Conservation (phyloP, 2,888 invertebrate genomes). For the Eugnorisma glareosa region DNA sequence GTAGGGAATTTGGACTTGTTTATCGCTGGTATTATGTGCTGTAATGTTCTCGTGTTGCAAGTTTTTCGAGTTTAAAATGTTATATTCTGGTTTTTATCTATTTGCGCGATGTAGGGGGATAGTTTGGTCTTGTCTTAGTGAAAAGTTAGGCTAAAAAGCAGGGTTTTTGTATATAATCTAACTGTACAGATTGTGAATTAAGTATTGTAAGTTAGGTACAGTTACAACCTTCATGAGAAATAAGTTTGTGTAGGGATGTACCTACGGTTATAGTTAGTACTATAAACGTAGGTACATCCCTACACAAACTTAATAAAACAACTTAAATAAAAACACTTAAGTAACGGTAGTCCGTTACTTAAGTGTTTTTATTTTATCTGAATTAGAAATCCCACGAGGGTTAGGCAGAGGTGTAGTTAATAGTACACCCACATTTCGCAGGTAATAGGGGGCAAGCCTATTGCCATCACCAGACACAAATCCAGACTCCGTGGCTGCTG, state of each 20-base stretch:
- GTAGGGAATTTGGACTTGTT: constrained; percentile 60
- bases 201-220: not conserved
- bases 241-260: not conserved
- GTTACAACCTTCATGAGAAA: not conserved
- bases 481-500: too few relatives aligned
- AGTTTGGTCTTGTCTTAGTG: constrained; percentile 24
- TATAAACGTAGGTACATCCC: too few relatives aligned
- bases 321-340: too few relatives aligned
- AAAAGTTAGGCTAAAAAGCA: constrained; percentile 7
- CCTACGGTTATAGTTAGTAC: too few relatives aligned
- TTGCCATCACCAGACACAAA: too few relatives aligned
- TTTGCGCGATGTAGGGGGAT: constrained; percentile 18
- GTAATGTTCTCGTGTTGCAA: constrained; percentile 48
- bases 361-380: not conserved
- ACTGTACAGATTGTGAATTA: not conserved
- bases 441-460: too few relatives aligned
- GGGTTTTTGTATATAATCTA: not conserved
- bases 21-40: constrained; percentile 56
- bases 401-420: too few relatives aligned
- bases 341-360: too few relatives aligned
- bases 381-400: not conserved
- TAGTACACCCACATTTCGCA: too few relatives aligned
- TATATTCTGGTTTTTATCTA: constrained; percentile 49
- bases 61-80: constrained; percentile 51
- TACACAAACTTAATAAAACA: too few relatives aligned